Percentiles rank a stretch among this genome's conserved stretches.
Conservation (phyloP, 2,113 vertebrate genomes). For the Leptosomus discolor region DNA sequence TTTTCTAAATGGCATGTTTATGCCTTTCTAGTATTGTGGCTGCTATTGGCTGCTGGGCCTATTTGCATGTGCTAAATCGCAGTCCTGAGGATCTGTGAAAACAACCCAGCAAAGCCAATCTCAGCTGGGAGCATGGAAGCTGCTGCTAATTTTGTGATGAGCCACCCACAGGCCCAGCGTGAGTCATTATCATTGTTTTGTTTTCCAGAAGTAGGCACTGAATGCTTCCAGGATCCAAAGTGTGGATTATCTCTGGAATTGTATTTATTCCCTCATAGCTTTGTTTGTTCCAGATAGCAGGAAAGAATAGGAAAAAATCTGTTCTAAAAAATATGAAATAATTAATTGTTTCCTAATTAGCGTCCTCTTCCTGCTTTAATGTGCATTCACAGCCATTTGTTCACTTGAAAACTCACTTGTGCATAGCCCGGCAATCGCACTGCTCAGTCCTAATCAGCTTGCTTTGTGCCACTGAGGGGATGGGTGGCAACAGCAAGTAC, state of each 20-base stretch:
- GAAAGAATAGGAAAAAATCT: neutral
- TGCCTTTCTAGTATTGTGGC: slow-evolving; percentile 15
- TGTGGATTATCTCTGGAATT: slow-evolving; percentile 9
- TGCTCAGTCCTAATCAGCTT: neutral
- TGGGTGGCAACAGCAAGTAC: neutral
- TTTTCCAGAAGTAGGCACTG: neutral
- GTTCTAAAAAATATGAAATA: neutral
- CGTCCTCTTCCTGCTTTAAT: neutral
- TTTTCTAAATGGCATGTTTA: slow-evolving; percentile 15
- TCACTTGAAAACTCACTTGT: slow-evolving; percentile 9
- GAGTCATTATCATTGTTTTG: slow-evolving; percentile 52
- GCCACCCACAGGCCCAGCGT: slow-evolving; percentile 41
- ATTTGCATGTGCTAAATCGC: slow-evolving; percentile 56
- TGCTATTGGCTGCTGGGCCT: neutral
- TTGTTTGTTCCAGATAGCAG: neutral
- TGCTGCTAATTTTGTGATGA: slow-evolving; percentile 51
- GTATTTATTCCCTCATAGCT: neutral
- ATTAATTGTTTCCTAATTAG: neutral
- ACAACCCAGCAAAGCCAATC: slow-evolving; percentile 26
- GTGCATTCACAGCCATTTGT: neutral
- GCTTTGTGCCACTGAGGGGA: neutral
- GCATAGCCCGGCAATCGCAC: fast-evolving
- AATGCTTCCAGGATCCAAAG: slow-evolving; percentile 10
- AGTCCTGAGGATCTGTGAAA: slow-evolving; percentile 37
- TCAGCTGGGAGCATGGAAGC: slow-evolving; percentile 62